phyloP scores from a whole-genome alignment of 2,797 vertebrate genomes.

The Petrocephalus schoutedeni region DNA sequence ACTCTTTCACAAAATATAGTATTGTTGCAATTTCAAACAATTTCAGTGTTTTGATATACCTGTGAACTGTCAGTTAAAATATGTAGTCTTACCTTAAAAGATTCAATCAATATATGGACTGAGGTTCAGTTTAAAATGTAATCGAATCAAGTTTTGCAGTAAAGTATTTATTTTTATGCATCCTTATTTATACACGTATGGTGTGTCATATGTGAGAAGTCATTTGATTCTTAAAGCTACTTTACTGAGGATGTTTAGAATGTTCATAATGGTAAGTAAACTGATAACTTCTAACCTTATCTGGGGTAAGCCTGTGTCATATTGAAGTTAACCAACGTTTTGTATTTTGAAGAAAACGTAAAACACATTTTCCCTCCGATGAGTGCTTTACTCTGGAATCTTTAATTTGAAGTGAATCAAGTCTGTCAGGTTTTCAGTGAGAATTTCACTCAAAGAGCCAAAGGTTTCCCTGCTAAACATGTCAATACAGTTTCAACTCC shows the following conservation, averaged over 20 bases:
- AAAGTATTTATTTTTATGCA: not conserved
- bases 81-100: not conserved
- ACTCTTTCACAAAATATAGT: not conserved
- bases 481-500: conserved; percentile 4
- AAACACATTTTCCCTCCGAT: conserved; percentile 8
- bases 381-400: not conserved
- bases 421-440: conserved; percentile 1
- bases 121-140: not conserved
- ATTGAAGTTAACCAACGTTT: not conserved
- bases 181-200: not conserved
- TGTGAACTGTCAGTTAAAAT: not conserved
- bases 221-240: not conserved
- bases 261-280: not conserved
- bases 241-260: not conserved
- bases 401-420: conserved; percentile 11
- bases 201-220: not conserved
- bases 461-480: not conserved
- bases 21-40: not conserved
- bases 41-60: not conserved
- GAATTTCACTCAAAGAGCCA: not conserved
- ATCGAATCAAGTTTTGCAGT: not conserved
- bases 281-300: not conserved
- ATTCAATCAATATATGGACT: not conserved
- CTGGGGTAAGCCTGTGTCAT: not conserved
- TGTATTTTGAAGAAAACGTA: conserved; percentile 8